Evolutionary conservation across 2,797 vertebrate species (phyloP).

Genomic region (Sebastes hopkinsi): DNA sequence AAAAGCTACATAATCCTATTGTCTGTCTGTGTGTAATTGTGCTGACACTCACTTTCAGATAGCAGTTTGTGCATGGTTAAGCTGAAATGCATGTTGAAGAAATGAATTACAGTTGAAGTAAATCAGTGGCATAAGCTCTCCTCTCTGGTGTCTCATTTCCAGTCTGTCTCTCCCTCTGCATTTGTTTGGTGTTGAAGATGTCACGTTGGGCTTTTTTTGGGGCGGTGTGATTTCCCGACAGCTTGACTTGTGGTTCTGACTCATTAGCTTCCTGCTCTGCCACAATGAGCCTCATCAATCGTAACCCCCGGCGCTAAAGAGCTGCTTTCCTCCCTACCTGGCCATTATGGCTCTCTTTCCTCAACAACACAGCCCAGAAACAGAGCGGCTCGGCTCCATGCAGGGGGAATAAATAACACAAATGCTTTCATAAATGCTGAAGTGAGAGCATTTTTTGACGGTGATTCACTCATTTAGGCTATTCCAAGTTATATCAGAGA

Average conservation of each 20-base stretch:
- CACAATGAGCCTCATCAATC: conserved; percentile 77
- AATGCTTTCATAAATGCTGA: background rate
- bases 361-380: conserved; percentile 15
- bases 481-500: background rate
- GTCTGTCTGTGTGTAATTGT: background rate
- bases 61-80: conserved; percentile 11
- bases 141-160: conserved; percentile 32
- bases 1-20: background rate
- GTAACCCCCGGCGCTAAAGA: conserved; percentile 52
- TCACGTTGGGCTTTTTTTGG: conserved; percentile 41
- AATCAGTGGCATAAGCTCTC: conserved; percentile 32
- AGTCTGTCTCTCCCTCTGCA: conserved; percentile 42
- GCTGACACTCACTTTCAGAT: conserved; percentile 8
- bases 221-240: conserved; percentile 72
- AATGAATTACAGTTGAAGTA: conserved; percentile 23
- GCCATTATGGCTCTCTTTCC: conserved; percentile 28
- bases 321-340: conserved; percentile 58
- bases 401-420: background rate
- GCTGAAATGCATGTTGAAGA: conserved; percentile 2
- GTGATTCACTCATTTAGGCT: background rate
- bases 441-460: background rate
- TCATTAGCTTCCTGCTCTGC: conserved; percentile 81
- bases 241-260: conserved; percentile 83
- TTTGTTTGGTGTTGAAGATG: conserved; percentile 57
- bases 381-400: background rate